Evolutionary conservation across 2,888 invertebrate species (phyloP), one percentile per base, ranked within the genome.

Genomic region (Apoda limacodes): DNA sequence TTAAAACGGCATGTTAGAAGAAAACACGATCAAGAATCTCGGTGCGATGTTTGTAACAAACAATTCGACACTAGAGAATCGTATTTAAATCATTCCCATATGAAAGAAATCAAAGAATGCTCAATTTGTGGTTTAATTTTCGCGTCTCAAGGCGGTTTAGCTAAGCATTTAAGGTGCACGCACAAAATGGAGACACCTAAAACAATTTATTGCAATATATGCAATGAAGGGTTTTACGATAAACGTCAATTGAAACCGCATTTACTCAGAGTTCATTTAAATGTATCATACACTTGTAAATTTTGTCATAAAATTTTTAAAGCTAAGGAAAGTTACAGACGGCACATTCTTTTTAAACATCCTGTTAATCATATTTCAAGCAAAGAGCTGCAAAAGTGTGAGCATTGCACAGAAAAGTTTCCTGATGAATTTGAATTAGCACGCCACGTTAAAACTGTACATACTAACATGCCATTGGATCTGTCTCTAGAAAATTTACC

Each of bases 191-290:
- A 68, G 5, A 40, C 54, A 1, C 66, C 66, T 0, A 75, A 75
- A 32, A 66, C 64, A 0, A 60, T 68, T 0, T 68, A 70, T 32
- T 80, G 80, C 35, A 55, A 53, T 21, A 28, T 70, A 7, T 80
- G 80, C 41, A 69, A 71, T 9, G 66, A 65, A 46, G 74, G 71
- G 1, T 80, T 80, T 39, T 52, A 63, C 20, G 67, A 68, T 26
- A 74, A 70, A 34, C 51, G 69, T 1, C 67, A 69, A 20, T 36
- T 80, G 5, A 78, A 68, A 43, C 63, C 65, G 2, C 80, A 80
- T 49, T 53, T 65, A 22, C 52, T 69, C 50, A 67, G 63, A 43
- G 69, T 69, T 21, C 80, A 80, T 55, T 58, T 74, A 32, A 67
- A 76, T 45, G 66, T 66, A 3, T 62, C 65, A 0, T 80, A 76